A percentile compares a stretch with the other conserved stretches of the same genome.
Conservation (phyloP, 2,113 vertebrate species). For the Bos indicus region DNA sequence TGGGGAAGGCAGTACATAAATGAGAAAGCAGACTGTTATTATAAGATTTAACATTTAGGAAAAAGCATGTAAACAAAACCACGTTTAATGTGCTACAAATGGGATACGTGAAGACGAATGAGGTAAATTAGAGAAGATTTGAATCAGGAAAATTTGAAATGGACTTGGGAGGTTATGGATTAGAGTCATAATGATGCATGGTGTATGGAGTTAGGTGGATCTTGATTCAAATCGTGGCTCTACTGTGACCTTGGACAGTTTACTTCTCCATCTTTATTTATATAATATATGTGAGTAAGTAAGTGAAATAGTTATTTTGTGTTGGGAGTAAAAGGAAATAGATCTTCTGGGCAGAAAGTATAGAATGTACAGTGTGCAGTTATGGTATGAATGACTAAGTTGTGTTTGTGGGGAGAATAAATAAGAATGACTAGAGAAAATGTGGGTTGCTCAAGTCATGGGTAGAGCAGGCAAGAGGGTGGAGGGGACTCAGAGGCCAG, state of each 20-base stretch:
- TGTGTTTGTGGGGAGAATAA: conserved; percentile 21
- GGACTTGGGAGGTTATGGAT: not conserved
- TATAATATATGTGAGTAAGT: not conserved
- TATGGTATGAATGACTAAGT: conserved; percentile 44
- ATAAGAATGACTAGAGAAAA: conserved; percentile 21
- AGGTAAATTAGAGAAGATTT: conserved; percentile 7
- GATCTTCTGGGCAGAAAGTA: conserved; percentile 10
- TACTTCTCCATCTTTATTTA: not conserved
- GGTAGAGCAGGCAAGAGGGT: conserved; percentile 40
- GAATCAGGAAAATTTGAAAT: not conserved
- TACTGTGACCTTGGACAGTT: not conserved
- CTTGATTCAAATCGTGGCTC: not conserved
- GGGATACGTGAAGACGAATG: not conserved
- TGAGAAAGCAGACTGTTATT: not conserved
- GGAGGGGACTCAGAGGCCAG: conserved; percentile 42
- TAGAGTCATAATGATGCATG: not conserved
- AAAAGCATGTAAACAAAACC: not conserved
- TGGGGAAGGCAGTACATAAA: not conserved
- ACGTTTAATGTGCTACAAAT: not conserved
- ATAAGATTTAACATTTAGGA: conserved; percentile 5
- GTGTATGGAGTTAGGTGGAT: not conserved
- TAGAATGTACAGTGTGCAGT: not conserved
- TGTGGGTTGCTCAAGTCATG: conserved; percentile 40
- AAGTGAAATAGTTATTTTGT: conserved; percentile 16
- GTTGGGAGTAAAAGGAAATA: conserved; percentile 34